These are phyloP conservation scores for Drosophila borborema DNA, from an alignment of 2,888 invertebrate species.

Conservation along the genomic window DNA sequence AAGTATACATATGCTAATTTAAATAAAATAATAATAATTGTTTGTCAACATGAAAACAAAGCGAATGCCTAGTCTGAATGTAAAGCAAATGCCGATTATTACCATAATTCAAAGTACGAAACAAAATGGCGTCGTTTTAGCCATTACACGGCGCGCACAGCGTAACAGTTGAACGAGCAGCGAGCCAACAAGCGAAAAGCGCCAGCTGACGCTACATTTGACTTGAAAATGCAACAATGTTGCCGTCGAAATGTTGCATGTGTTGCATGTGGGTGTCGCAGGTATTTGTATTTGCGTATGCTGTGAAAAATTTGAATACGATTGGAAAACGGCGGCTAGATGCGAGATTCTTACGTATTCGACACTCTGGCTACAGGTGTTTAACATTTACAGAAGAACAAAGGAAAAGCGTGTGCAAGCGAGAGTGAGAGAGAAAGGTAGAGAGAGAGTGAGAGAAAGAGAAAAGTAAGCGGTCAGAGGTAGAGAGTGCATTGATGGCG, in stretches of 20 bases:
- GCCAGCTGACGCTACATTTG: conserved; percentile 36
- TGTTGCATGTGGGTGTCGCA: conserved; percentile 30
- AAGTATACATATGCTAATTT: background rate
- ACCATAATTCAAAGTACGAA: conserved; percentile 12
- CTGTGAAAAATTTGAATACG: conserved; percentile 16
- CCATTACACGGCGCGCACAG: conserved; percentile 19
- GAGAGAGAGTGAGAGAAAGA: no score
- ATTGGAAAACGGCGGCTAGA: conserved; percentile 33
- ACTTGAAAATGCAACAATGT: conserved; percentile 45
- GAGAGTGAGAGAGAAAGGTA: background rate
- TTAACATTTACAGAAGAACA: conserved; percentile 20
- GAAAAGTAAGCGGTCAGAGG: background rate
- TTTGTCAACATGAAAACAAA: background rate
- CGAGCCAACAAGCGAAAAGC: conserved; percentile 51
- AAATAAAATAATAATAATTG: background rate
- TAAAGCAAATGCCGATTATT: background rate
- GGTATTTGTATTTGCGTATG: conserved; percentile 20
- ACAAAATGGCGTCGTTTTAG: conserved; percentile 31
- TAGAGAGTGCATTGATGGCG: conserved; percentile 52
- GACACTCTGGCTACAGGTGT: conserved; percentile 55
- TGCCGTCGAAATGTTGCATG: conserved; percentile 5
- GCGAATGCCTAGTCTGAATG: background rate
- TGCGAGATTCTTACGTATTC: conserved; percentile 25
- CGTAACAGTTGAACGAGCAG: conserved; percentile 42
- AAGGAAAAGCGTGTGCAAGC: background rate